phyloP scores from a whole-genome alignment of 92 coral and sea anemone genomes.

The Metridium senile region DNA sequence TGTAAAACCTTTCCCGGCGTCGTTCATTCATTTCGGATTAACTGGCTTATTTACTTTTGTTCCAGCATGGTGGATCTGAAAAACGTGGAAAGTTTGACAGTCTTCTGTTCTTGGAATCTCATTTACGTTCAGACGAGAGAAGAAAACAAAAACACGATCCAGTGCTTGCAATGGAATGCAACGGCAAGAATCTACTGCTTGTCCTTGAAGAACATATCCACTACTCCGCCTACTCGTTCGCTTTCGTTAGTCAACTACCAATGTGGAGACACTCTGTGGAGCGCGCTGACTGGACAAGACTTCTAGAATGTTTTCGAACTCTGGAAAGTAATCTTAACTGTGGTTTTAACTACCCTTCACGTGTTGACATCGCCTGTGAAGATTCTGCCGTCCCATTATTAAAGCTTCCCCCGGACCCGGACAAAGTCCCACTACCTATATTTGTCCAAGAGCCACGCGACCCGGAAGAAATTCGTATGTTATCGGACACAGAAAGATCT shows the following conservation, averaged over 20 bases:
- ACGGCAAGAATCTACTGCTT: constrained; percentile 85
- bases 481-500: constrained; percentile 80
- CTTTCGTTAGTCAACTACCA: constrained; percentile 83
- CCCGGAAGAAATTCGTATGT: constrained; percentile 79
- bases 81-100: constrained; percentile 28
- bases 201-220: constrained; percentile 82
- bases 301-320: constrained; percentile 76
- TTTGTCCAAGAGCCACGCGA: constrained; percentile 90
- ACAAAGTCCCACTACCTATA: constrained; percentile 74
- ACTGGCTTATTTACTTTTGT: too few relatives aligned
- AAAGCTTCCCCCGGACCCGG: constrained; percentile 74
- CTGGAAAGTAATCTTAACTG: constrained; percentile 74
- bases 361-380: constrained; percentile 58
- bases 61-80: background rate
- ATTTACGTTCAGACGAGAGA: constrained; percentile 8
- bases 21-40: too few relatives aligned
- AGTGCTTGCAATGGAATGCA: constrained; percentile 77
- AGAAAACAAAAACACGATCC: constrained; percentile 36
- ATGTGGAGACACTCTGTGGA: constrained; percentile 79
- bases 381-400: constrained; percentile 50
- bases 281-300: constrained; percentile 82
- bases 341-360: constrained; percentile 78
- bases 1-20: too few relatives aligned
- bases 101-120: constrained; percentile 24
- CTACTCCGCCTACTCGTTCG: constrained; percentile 87